Percentiles rank a stretch among this genome's conserved stretches.
Conservation (phyloP, 2,113 vertebrate genomes). For the Microcebus griseorufus region DNA sequence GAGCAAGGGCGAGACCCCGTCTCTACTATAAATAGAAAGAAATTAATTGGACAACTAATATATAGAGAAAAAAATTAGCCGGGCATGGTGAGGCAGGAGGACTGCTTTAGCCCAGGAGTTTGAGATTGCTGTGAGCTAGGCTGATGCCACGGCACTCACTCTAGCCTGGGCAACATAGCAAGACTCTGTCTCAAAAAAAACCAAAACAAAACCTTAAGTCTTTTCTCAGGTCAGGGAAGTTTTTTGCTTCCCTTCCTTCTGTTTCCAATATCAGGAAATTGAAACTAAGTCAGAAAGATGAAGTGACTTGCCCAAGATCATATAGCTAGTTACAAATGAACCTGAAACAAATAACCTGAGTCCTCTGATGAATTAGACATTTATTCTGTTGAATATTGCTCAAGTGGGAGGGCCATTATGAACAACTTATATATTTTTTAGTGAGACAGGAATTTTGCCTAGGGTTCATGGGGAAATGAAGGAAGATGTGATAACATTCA, state of each 20-base stretch:
- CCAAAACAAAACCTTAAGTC: not conserved
- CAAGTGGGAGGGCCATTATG: not conserved
- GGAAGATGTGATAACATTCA: constrained; percentile 27
- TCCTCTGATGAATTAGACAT: not conserved
- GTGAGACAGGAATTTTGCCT: constrained; percentile 33
- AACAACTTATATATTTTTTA: constrained; percentile 47
- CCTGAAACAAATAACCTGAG: constrained; percentile 27
- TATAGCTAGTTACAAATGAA: constrained; percentile 16
- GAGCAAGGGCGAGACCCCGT: no score
- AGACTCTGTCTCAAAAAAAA: no score
- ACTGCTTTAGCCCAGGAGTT: no score
- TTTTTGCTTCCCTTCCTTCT: not conserved
- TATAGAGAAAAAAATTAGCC: no score
- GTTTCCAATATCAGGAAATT: constrained; percentile 52
- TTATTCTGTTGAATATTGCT: constrained; percentile 12
- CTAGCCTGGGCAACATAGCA: no score
- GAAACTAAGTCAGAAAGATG: constrained; percentile 54
- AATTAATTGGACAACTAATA: no score
- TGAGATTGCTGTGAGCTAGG: no score
- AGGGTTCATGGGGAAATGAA: not conserved
- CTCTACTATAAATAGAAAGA: no score
- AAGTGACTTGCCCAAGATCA: not conserved
- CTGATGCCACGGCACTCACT: no score
- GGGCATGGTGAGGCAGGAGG: no score
- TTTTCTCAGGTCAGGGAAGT: not conserved